Evolutionary conservation across 2,888 invertebrate genomes (phyloP).

Genomic region (Polydrusus pterygomalis): DNA sequence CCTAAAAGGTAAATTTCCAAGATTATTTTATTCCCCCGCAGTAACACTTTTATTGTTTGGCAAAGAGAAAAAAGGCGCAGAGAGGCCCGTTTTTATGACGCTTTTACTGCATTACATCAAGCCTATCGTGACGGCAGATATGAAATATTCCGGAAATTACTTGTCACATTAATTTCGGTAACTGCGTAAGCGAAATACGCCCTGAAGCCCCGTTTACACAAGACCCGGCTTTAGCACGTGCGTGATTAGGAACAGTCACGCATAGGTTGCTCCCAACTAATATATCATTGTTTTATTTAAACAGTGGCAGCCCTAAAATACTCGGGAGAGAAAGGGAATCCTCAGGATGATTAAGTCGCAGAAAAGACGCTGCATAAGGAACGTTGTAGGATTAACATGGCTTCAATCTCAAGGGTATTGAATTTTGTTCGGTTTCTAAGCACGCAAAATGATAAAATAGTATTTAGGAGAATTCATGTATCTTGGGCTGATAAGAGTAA

Average conservation of each 20-base stretch:
- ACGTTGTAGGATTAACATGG: too few relatives aligned
- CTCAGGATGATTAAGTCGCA: not conserved
- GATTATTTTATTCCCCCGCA: conserved; percentile 20
- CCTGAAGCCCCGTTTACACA: conserved; percentile 52
- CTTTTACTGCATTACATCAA: conserved; percentile 42
- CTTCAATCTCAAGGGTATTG: too few relatives aligned
- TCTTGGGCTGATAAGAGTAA: too few relatives aligned
- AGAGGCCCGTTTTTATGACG: conserved; percentile 37
- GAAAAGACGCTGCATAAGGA: not conserved
- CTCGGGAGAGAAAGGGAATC: not conserved
- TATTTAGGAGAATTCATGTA: too few relatives aligned
- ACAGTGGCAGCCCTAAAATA: conserved; percentile 24
- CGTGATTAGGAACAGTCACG: conserved; percentile 60
- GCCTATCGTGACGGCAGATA: conserved; percentile 45
- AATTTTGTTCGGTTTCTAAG: too few relatives aligned
- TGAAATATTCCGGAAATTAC: conserved; percentile 58
- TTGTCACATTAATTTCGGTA: conserved; percentile 57
- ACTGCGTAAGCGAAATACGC: conserved; percentile 49
- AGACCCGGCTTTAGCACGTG: conserved; percentile 56
- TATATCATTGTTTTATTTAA: conserved; percentile 47
- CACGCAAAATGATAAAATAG: too few relatives aligned
- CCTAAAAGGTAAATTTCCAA: conserved; percentile 13
- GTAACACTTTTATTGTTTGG: conserved; percentile 25
- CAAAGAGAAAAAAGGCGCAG: conserved; percentile 21
- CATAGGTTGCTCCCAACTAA: conserved; percentile 49